Evolutionary conservation across 2,888 invertebrate genomes (phyloP).

Genomic region (Digitonthophagus gazella): DNA sequence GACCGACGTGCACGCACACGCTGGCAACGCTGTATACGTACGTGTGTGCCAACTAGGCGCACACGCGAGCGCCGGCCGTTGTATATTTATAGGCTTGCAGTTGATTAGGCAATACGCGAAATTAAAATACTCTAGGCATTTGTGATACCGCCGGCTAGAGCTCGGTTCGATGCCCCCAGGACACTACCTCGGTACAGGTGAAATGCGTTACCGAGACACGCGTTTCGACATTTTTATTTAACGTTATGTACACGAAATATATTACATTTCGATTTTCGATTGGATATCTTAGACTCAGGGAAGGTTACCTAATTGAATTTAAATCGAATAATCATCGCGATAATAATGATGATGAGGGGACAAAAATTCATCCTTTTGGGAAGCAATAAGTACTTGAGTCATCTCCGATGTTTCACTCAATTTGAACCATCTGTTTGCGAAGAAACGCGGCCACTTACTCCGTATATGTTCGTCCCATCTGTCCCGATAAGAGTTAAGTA

Average conservation of each 20-base stretch:
- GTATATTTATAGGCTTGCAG: constrained; percentile 35
- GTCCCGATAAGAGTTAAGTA: neutral
- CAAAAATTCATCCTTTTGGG: neutral
- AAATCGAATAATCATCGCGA: too few relatives aligned
- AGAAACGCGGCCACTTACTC: neutral
- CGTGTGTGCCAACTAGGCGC: neutral
- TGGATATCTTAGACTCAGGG: too few relatives aligned
- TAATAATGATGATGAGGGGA: too few relatives aligned
- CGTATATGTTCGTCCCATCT: neutral
- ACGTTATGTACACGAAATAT: neutral
- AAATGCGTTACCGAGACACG: neutral
- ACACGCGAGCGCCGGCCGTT: constrained; percentile 11
- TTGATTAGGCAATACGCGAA: constrained; percentile 36
- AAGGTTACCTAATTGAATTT: too few relatives aligned
- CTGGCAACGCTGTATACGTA: neutral
- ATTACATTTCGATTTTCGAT: too few relatives aligned
- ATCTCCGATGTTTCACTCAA: too few relatives aligned
- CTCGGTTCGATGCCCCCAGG: constrained; percentile 7
- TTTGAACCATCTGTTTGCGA: neutral
- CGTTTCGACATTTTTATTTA: neutral
- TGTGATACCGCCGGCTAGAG: neutral
- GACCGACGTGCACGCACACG: constrained; percentile 18
- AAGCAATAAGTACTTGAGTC: neutral
- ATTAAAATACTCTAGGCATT: constrained; percentile 32
- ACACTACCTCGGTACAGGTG: neutral